phyloP scores from a whole-genome alignment of 2,888 invertebrate species.

The Cordilura impudica region DNA sequence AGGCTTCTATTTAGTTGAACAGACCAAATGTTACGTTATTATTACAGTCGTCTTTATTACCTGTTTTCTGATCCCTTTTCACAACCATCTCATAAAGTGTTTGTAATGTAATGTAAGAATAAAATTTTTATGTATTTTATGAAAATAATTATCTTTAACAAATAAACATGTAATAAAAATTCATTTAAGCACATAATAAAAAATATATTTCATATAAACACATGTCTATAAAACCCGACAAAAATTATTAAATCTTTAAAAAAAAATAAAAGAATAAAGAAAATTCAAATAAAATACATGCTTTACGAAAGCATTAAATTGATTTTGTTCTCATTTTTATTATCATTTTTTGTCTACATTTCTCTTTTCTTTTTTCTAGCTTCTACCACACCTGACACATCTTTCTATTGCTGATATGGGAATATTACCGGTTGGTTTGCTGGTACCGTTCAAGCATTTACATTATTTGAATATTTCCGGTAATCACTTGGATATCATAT shows the following conservation, averaged over 20 bases:
- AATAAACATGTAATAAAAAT: conserved; percentile 45
- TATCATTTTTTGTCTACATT: conserved; percentile 23
- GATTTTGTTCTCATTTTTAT: conserved; percentile 25
- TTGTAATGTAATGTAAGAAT: too few species aligned
- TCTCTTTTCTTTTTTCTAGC: conserved; percentile 58
- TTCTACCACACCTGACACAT: conserved; percentile 75
- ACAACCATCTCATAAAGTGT: too few species aligned
- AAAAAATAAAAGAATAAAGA: not conserved
- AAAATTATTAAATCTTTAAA: not conserved
- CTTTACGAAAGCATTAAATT: conserved; percentile 4
- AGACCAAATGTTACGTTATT: too few species aligned
- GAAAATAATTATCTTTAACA: conserved; percentile 1
- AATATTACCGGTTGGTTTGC: conserved; percentile 75
- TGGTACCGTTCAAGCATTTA: conserved; percentile 79
- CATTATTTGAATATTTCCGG: conserved; percentile 85
- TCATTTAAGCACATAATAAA: conserved; percentile 18
- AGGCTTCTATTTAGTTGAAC: too few species aligned
- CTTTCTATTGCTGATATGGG: conserved; percentile 78
- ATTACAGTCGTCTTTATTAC: too few species aligned
- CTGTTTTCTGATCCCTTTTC: too few species aligned
- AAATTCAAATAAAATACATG: conserved; percentile 9
- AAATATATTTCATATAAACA: conserved; percentile 9
- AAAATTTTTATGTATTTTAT: too few species aligned
- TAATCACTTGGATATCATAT: conserved; percentile 81
- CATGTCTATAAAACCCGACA: conserved; percentile 25